Percentiles rank a stretch among this genome's conserved stretches.
These are phyloP conservation scores for Campodea augens DNA, from an alignment of 1,140 invertebrate species.

Conservation along the genomic window DNA sequence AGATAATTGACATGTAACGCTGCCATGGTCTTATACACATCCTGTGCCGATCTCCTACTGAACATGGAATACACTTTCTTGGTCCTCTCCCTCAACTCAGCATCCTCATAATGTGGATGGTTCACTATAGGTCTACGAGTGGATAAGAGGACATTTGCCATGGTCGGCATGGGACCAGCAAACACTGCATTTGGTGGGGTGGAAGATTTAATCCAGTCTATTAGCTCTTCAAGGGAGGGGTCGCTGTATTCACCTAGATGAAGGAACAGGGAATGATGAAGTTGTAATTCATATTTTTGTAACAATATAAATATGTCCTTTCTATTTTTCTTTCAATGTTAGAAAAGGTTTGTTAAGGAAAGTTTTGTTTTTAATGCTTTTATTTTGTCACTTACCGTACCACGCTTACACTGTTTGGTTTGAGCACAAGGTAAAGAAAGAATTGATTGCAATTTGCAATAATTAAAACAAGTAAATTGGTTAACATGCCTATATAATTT, in stretches of 20 bases:
- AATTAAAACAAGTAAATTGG: too few relatives aligned
- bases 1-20: conserved; percentile 38
- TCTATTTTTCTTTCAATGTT: too few relatives aligned
- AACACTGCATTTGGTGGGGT: conserved; percentile 42
- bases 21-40: conserved; percentile 35
- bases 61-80: conserved; percentile 44
- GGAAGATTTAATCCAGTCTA: conserved; percentile 47
- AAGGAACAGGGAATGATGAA: neutral
- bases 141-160: conserved; percentile 56
- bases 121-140: conserved; percentile 54
- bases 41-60: conserved; percentile 33
- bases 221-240: conserved; percentile 45
- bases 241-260: conserved; percentile 46
- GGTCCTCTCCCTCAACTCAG: conserved; percentile 42
- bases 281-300: too few relatives aligned
- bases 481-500: too few relatives aligned
- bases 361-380: too few relatives aligned
- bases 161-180: conserved; percentile 66
- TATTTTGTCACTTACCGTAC: too few relatives aligned
- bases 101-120: conserved; percentile 67
- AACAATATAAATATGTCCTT: too few relatives aligned
- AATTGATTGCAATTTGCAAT: too few relatives aligned
- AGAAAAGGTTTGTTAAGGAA: too few relatives aligned
- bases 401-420: too few relatives aligned
- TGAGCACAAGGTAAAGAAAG: too few relatives aligned